Evolutionary conservation across 2,113 vertebrate genomes (phyloP), one percentile per base, ranked within the genome.

Genomic region (Grantiella picta): DNA sequence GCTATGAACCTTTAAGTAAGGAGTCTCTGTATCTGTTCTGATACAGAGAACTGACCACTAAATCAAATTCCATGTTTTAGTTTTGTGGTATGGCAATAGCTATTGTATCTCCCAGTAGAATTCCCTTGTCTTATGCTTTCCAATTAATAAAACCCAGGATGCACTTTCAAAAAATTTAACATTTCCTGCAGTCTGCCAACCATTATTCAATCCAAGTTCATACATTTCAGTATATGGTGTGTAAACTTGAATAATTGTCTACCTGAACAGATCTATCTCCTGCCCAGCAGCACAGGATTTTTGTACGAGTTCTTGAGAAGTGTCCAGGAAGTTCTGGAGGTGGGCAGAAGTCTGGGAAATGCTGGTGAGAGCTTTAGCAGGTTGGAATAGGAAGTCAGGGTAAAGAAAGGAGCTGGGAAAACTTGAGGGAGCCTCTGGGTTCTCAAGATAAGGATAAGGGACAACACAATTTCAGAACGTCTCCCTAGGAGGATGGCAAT

Each of bases 151-250:
- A 96, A 89, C 16, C 45, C 73, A 95, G 78, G 40, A 76, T 93
- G 33, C 2, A 65, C 40, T 75, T 86, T 21, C 52, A 31, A 80
- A 95, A 90, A 49, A 28, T 3, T 5, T 28, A 96, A 29, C 20
- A 52, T 91, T 92, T 95, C 64, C 79, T 94, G 70, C 10, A 76
- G 66, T 87, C 71, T 92, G 25, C 44, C 78, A 94, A 78, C 29
- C 75, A 49, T n/a, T 84, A 75, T 2, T 66, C 50, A 78, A 66
- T 36, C 16, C 42, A 83, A 79, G 78, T 40, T 92, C 69, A 53
- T 24, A 63, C 9, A 38, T 50, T 79, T 3, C 19, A 66, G 25
- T 45, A 24, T 44, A 61, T 36, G n/a, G 57, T 91, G 14, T 66
- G 96, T 29, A 78, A 91, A 42, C 15, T 35, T 61, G 33, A 24